Conservation (phyloP, 2,797 vertebrate genomes). For the Alfaro cultratus region DNA sequence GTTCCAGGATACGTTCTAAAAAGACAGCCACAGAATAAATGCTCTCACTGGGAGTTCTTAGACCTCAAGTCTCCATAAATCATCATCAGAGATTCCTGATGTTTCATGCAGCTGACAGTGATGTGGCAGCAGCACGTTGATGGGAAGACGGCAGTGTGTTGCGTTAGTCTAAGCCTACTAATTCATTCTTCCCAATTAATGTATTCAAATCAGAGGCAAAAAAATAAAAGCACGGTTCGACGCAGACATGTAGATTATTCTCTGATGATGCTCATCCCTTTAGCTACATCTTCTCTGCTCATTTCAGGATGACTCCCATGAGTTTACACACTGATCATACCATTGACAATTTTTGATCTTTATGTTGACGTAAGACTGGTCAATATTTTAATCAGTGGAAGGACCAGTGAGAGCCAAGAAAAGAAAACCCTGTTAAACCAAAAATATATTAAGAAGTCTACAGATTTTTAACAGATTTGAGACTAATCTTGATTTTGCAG, state of each 20-base stretch:
- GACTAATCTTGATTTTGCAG: conserved; percentile 6
- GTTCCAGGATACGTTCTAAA: conserved; percentile 5
- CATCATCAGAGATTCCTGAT: conserved; percentile 48
- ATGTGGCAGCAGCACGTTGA: conserved; percentile 28
- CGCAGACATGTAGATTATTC: conserved; percentile 54
- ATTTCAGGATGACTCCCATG: conserved; percentile 42
- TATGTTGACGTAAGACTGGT: background rate
- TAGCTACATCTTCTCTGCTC: conserved; percentile 57
- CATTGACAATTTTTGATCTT: background rate
- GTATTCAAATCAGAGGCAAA: conserved; percentile 41
- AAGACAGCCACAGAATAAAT: conserved; percentile 25
- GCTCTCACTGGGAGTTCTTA: conserved; percentile 26
- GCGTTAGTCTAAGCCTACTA: conserved; percentile 26
- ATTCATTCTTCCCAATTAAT: conserved; percentile 53
- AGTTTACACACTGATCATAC: background rate
- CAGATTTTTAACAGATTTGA: background rate
- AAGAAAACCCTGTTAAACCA: background rate
- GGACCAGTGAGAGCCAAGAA: background rate
- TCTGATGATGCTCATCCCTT: conserved; percentile 59
- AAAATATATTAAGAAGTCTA: background rate
- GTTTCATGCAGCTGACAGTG: conserved; percentile 52
- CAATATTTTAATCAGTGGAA: background rate
- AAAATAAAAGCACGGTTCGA: conserved; percentile 14
- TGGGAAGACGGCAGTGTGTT: conserved; percentile 21
- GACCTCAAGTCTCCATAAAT: conserved; percentile 46